Base-by-base conservation (phyloP, 2,113 vertebrate species). In the Melanocharis versteri region DNA sequence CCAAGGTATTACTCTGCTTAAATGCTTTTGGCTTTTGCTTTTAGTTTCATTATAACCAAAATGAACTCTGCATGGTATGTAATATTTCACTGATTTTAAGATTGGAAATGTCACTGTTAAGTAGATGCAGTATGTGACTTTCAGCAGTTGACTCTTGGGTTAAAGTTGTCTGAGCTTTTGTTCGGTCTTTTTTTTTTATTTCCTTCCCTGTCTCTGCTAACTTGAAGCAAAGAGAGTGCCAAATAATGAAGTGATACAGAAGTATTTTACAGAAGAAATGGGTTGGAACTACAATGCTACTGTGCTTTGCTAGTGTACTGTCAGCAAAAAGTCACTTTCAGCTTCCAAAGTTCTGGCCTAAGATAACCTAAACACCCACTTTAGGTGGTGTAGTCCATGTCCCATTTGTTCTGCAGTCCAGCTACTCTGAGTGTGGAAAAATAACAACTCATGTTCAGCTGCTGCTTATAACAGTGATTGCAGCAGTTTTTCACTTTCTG, bases 1-100 rank as follows among this genome's bases (percentile, higher is more conserved):
- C 98, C 99, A 90, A 98, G 99, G 99, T 99, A 97, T 24, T 35
- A 48, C 8, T 33, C 18, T 40, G 35, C 14, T 86, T 33, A 27
- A 45, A 57, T 20, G 5, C 14, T 77, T 77, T 65, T 47, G 28
- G 40, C 28, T n/a, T 5, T 10, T 85, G 30, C 39, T 85, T 80
- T 85, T 85, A 60, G 22, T 83, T 69, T 42, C 31, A 17, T 27
- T 68, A 31, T 65, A 76, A 22, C n/a, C 7, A 5, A 50, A 45
- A 37, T 58, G 15, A 83, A 77, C 17, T 58, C 27, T 45, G 31
- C 40, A 14, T 47, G 33, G 26, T 54, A 1, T 73, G 30, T 66
- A 80, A 15, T 80, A 47, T 50, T 77, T 76, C 45, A 47, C 35
- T 77, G 12, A 75, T 68, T 70, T 57, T 58, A 27, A 48, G 30